phyloP scores from a whole-genome alignment of 1,140 invertebrate genomes.

The Helicorthomorpha holstii region DNA sequence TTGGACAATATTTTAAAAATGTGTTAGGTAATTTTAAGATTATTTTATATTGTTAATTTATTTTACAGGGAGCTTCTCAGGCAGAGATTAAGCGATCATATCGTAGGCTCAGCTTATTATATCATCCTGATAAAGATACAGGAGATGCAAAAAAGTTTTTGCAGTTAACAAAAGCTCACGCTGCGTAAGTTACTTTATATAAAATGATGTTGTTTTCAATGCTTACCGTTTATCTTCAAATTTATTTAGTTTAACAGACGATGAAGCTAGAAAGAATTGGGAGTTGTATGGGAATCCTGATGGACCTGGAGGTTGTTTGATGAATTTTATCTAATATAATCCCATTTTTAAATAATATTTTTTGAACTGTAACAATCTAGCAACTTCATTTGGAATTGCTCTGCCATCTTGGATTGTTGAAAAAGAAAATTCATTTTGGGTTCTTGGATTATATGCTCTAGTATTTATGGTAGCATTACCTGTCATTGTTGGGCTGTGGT shows the following conservation, averaged over 20 bases:
- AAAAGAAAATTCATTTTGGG: constrained; percentile 95
- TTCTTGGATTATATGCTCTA: constrained; percentile 83
- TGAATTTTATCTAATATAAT: neutral
- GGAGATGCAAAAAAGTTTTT: constrained; percentile 96
- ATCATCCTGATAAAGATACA: constrained; percentile 87
- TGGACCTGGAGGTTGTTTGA: constrained; percentile 61
- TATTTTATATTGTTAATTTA: constrained; percentile 9
- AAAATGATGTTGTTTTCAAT: constrained; percentile 6
- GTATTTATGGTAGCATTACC: constrained; percentile 85
- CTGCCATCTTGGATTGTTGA: constrained; percentile 99
- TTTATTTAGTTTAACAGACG: constrained; percentile 51
- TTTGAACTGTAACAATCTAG: constrained; percentile 26
- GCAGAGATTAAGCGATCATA: constrained; percentile 91
- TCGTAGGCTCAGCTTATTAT: constrained; percentile 73
- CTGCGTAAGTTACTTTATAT: constrained; percentile 25
- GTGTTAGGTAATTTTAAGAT: too few species aligned
- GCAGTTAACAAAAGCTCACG: constrained; percentile 89
- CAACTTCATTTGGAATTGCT: constrained; percentile 97
- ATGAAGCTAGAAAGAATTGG: constrained; percentile 93
- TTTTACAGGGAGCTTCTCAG: constrained; percentile 54
- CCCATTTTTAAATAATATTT: neutral
- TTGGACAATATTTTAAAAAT: too few species aligned
- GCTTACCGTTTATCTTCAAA: neutral
- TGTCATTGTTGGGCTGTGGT: constrained; percentile 71
- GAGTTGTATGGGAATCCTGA: constrained; percentile 99